A percentile compares a stretch with the other conserved stretches of the same genome.
phyloP scores from a whole-genome alignment of 2,797 vertebrate genomes.

The Cichlasoma orientale region DNA sequence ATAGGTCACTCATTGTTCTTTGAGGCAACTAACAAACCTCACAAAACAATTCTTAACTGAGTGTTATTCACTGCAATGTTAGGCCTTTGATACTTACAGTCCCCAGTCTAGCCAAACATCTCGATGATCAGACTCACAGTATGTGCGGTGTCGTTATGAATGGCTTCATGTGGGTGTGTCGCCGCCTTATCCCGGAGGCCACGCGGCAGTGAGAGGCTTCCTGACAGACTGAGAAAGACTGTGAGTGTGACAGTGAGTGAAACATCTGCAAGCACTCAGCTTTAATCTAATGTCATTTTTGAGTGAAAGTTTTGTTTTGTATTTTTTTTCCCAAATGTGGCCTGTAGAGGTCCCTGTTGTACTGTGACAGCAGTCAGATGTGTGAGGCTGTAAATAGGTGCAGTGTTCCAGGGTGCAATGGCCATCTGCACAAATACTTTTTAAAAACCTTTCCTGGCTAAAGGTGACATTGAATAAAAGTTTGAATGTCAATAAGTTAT shows the following conservation, averaged over 20 bases:
- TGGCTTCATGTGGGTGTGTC: slow-evolving; percentile 6
- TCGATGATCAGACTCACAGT: neutral
- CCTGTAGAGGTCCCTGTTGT: slow-evolving; percentile 69
- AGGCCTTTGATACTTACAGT: slow-evolving; percentile 27
- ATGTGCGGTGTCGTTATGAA: slow-evolving; percentile 8
- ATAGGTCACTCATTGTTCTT: slow-evolving; percentile 40
- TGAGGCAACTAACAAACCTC: slow-evolving; percentile 17
- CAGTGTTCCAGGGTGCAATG: neutral
- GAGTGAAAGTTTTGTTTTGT: neutral
- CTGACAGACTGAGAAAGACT: slow-evolving; percentile 31
- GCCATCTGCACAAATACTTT: neutral
- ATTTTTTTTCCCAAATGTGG: neutral
- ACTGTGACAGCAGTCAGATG: slow-evolving; percentile 13
- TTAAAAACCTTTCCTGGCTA: slow-evolving; percentile 11
- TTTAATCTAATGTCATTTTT: slow-evolving; percentile 13
- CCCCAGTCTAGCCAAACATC: neutral
- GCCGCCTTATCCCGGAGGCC: neutral
- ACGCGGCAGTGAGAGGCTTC: slow-evolving; percentile 7
- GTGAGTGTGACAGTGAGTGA: slow-evolving; percentile 45
- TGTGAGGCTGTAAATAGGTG: neutral
- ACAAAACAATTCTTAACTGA: slow-evolving; percentile 13
- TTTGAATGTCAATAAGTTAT: neutral
- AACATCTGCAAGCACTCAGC: slow-evolving; percentile 35
- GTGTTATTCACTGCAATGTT: slow-evolving; percentile 24
- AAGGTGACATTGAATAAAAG: slow-evolving; percentile 38